Base-by-base conservation (phyloP, 2,888 invertebrate genomes). In the Drymonia ruficornis region DNA sequence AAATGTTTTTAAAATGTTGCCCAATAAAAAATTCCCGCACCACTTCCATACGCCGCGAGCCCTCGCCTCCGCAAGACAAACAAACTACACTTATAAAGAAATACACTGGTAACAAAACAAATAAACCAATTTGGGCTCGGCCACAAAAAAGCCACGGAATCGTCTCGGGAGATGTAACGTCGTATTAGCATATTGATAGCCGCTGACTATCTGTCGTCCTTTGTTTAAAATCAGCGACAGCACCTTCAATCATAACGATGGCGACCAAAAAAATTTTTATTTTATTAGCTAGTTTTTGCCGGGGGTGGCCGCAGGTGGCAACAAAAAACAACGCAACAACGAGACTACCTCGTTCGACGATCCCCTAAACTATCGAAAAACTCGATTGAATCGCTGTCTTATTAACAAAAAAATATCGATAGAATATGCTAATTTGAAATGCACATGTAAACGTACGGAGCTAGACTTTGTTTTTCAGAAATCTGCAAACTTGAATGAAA, bases 181-280 rank as follows among this genome's bases (percentile, higher is more conserved):
- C 67, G 79, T 80, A 92, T 92, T 92, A 92, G 79, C 91, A 92
- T 91, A 91, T 91, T 90, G 91, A 91, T 90, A 86, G 87, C 81
- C 72, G 76, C 71, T 81, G 73, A 79, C 82, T 88, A 90, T 91
- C 90, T 86, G 80, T 80, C 80, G 78, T 68, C 72, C 88, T 91
- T 91, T 91, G 91, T 91, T 89, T 85, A 86, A 86, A 91, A 91
- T 91, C 91, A 89, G 90, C 91, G 91, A 89, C 90, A 89, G 81
- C 76, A 77, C 85, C 80, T 86, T 91, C 90, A 88, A 91, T 91
- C 91, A 91, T 91, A 89, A 82, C 76, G 85, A 84, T 87, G 75
- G 78, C 70, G 73, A 80, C 79, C 84, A 86, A 87, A 89, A 62
- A 88, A 81, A 65, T 55, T 70, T 80, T 76, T 81, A 81, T 83